Base-by-base conservation (phyloP, 2,888 invertebrate genomes). In the Morpho helenor region DNA sequence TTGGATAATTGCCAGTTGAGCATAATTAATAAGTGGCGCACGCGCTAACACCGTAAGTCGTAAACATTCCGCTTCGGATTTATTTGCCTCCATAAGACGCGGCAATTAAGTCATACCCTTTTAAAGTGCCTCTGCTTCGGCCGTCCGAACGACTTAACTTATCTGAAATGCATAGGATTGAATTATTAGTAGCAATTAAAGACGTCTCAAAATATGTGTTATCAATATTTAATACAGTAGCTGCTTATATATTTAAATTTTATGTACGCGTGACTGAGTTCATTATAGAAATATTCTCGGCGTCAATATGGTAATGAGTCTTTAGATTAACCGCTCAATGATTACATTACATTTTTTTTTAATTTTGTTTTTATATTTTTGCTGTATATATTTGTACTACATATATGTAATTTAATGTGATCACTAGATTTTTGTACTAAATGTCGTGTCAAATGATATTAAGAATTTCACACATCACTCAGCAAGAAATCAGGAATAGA, bases 151-250 rank as follows among this genome's bases (percentile, higher is more conserved):
- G 71, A 73, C 73, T 76, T 73, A 75, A 68, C 77, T 83, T 86
- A 85, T 86, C 86, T 75, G 72, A 73, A 77, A 80, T 73, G 76
- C 80, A 82, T 84, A 77, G 76, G 78, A 84, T 80, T 84, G 84
- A 83, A 83, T 87, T 85, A 88, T 84, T 86, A 87, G 82, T 80
- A 80, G 75, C 83, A 82, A 81, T 84, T 86, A 87, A 80, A 80
- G 73, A 82, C 78, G 74, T 80, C 79, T 76, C 80, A 81, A 83
- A 86, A 84, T 84, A 82, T 79, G 74, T 75, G 77, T 85, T 87
- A 89, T 89, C 88, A 86, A 87, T 87, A 84, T 85, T 85, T 84
- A 87, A 87, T 84, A 87, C 89, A 80, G 89, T 87, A 90, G 89
- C 88, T 71, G 75, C 79, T 85, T 80, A 82, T 77, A 69, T 76